Conservation (phyloP, 1,140 invertebrate genomes). For the Riptortus pedestris region DNA sequence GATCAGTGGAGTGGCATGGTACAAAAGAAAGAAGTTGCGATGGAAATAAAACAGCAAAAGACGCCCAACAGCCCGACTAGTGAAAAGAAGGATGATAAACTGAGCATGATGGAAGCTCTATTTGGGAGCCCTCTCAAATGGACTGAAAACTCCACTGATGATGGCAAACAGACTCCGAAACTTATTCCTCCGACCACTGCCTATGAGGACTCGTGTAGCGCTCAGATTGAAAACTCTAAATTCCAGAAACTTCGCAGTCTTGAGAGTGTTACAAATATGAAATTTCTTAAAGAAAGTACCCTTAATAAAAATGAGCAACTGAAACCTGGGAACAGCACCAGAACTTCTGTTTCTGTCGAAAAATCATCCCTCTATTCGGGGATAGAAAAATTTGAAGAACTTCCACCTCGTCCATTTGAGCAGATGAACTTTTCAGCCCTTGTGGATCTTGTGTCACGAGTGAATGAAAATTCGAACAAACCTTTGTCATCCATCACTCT, state of each 20-base stretch:
- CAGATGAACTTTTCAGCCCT: not conserved
- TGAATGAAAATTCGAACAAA: not conserved
- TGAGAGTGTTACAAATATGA: not conserved
- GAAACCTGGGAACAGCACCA: not conserved
- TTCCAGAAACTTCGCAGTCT: not conserved
- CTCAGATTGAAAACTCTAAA: conserved; percentile 9
- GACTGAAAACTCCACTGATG: conserved; percentile 20
- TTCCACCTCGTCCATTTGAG: not conserved
- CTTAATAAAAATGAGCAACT: not conserved
- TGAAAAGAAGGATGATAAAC: not conserved
- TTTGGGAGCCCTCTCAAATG: conserved; percentile 26
- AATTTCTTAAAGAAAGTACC: not conserved
- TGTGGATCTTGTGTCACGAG: not conserved
- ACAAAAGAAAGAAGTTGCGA: not conserved
- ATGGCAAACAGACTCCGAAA: not conserved
- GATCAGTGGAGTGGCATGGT: not conserved
- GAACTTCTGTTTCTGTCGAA: not conserved
- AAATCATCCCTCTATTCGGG: not conserved
- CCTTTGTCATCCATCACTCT: not conserved
- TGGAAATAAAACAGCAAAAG: too few species aligned
- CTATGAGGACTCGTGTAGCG: conserved; percentile 26
- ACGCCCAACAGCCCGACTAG: too few species aligned
- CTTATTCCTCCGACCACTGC: conserved; percentile 16
- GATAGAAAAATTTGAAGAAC: not conserved
- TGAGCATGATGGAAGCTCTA: not conserved